phyloP scores from a whole-genome alignment of 2,797 vertebrate genomes.

The Melanotaenia trifasciata region DNA sequence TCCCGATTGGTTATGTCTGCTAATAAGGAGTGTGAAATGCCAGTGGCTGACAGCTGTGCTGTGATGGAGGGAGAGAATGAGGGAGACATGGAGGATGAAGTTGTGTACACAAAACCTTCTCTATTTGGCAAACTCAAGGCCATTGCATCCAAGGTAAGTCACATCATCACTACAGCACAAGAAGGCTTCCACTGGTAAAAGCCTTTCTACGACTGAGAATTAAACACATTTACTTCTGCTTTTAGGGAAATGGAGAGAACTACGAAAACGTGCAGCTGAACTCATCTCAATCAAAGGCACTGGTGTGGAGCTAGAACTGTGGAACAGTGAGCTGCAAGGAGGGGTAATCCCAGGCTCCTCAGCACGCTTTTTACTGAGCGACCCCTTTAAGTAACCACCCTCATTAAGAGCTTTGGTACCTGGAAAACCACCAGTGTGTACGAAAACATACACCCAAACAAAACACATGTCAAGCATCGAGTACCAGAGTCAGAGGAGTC shows the following conservation, averaged over 20 bases:
- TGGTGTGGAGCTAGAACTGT: slow-evolving; percentile 83
- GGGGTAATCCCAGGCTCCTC: slow-evolving; percentile 29
- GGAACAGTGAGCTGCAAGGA: slow-evolving; percentile 1
- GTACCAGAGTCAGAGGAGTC: slow-evolving; percentile 54
- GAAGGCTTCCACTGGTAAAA: not conserved
- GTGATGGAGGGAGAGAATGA: slow-evolving; percentile 97
- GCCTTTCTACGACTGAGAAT: not conserved
- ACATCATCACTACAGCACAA: not conserved
- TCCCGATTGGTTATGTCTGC: slow-evolving; percentile 95
- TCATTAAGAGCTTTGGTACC: slow-evolving; percentile 61
- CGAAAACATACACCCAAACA: slow-evolving; percentile 17
- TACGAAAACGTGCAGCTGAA: slow-evolving; percentile 96
- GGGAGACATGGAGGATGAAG: slow-evolving; percentile 89
- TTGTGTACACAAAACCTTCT: slow-evolving; percentile 93
- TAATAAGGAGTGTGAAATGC: slow-evolving; percentile 95
- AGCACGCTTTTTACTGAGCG: slow-evolving; percentile 40
- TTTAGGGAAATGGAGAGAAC: slow-evolving; percentile 83
- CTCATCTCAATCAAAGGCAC: slow-evolving; percentile 85
- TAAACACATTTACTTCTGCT: slow-evolving; percentile 19
- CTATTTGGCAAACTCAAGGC: slow-evolving; percentile 94
- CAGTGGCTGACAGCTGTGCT: slow-evolving; percentile 96
- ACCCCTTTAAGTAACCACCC: slow-evolving; percentile 54
- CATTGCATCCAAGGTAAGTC: slow-evolving; percentile 93
- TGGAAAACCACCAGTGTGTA: slow-evolving; percentile 54
- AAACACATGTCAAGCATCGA: slow-evolving; percentile 34